Evolutionary conservation across 2,888 invertebrate species (phyloP).

Genomic region (Pachliopta kotzebuea): DNA sequence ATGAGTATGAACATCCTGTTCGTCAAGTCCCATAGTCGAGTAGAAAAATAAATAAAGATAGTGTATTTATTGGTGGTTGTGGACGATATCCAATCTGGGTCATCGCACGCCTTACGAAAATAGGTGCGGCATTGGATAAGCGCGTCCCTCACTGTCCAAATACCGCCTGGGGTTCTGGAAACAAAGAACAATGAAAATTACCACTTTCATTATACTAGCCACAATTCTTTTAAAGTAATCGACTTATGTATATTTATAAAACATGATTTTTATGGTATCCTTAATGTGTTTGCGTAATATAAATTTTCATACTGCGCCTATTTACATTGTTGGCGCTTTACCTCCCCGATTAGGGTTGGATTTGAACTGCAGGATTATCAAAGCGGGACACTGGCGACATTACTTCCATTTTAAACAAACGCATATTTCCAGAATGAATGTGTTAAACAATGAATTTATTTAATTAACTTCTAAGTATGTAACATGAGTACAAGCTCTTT

Average conservation of each 20-base stretch:
- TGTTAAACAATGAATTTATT: constrained; percentile 50
- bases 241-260: constrained; percentile 73
- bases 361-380: constrained; percentile 76
- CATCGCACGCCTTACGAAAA: constrained; percentile 65
- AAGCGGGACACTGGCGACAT: constrained; percentile 71
- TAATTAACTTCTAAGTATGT: constrained; percentile 41
- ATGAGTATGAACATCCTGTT: constrained; percentile 22
- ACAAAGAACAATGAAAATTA: constrained; percentile 73
- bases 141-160: constrained; percentile 69
- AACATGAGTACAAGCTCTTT: constrained; percentile 13
- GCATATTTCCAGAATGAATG: constrained; percentile 21
- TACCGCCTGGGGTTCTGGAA: constrained; percentile 64
- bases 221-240: constrained; percentile 52
- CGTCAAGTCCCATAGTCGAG: too few species aligned
- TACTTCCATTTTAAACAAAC: constrained; percentile 70
- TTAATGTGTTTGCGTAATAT: constrained; percentile 76
- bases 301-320: constrained; percentile 75
- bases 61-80: constrained; percentile 57
- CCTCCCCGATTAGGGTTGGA: constrained; percentile 76
- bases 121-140: constrained; percentile 77
- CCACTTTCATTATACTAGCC: constrained; percentile 65
- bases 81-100: constrained; percentile 73
- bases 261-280: constrained; percentile 66
- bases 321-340: constrained; percentile 76
- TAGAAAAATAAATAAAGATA: constrained; percentile 39